phyloP scores from a whole-genome alignment of 2,888 invertebrate species.

The Cataglyphis altisquamis region DNA sequence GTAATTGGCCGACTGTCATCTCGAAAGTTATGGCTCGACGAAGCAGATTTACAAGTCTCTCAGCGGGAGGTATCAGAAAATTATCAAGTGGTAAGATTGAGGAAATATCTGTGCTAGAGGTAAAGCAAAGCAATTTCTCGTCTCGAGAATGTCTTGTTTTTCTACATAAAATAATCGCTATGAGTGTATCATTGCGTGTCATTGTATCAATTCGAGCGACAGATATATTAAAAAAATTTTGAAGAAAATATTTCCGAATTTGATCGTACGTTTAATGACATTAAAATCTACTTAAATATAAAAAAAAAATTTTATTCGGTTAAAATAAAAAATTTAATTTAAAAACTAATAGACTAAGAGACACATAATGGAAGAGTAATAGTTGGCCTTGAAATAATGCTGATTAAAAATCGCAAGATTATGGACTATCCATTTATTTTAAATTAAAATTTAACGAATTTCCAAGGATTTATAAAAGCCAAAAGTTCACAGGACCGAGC shows the following conservation, averaged over 20 bases:
- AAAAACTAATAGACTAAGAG: not conserved
- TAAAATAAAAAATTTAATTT: not conserved
- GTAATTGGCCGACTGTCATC: not conserved
- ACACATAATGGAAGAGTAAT: not conserved
- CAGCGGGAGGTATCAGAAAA: conserved; percentile 1
- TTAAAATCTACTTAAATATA: too few species aligned
- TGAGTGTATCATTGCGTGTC: not conserved
- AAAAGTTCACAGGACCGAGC: not conserved
- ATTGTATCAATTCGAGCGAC: not conserved
- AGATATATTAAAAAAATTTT: not conserved
- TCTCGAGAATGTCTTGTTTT: not conserved
- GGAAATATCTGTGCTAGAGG: too few species aligned
- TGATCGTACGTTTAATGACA: not conserved
- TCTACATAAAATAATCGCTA: not conserved
- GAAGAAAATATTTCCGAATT: not conserved
- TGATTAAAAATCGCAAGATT: not conserved
- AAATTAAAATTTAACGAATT: not conserved
- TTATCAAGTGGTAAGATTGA: not conserved
- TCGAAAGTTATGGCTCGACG: not conserved
- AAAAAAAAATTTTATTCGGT: too few species aligned
- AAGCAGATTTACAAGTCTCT: conserved; percentile 18
- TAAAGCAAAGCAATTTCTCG: not conserved
- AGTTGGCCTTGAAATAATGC: not conserved
- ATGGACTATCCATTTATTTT: not conserved
- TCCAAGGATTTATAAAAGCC: not conserved